Conservation (phyloP, 2,888 invertebrate genomes). For the Pedicia rivosa region DNA sequence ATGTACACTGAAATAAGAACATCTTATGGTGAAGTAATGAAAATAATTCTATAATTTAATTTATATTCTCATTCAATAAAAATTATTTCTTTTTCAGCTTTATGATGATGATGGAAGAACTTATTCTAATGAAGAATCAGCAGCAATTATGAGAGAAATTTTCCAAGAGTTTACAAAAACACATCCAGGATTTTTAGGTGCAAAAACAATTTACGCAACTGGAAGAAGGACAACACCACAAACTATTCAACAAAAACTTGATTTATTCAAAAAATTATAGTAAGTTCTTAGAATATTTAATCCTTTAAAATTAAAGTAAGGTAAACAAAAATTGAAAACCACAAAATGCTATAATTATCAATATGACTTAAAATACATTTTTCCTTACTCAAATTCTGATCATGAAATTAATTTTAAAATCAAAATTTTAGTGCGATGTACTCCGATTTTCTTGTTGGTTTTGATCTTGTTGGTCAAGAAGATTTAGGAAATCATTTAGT, state of each 20-base stretch:
- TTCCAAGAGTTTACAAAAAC: conserved; percentile 33
- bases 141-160: conserved; percentile 24
- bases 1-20: conserved; percentile 43
- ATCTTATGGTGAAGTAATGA: conserved; percentile 5
- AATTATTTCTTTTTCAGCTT: conserved; percentile 18
- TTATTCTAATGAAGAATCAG: conserved; percentile 32
- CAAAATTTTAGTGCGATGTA: conserved; percentile 11
- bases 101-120: conserved; percentile 38
- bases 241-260: conserved; percentile 14
- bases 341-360: background rate
- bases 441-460: conserved; percentile 42
- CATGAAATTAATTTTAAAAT: background rate
- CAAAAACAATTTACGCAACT: conserved; percentile 36
- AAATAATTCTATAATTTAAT: background rate
- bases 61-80: background rate
- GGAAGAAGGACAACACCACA: conserved; percentile 14
- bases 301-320: conserved; percentile 3
- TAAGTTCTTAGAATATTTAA: conserved; percentile 16
- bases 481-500: conserved; percentile 38
- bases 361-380: background rate
- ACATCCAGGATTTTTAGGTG: conserved; percentile 41
- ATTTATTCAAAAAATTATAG: conserved; percentile 19
- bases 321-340: background rate
- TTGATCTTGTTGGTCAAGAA: conserved; percentile 52
- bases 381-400: too few species aligned